phyloP scores from a whole-genome alignment of 2,797 vertebrate genomes.

The Emydoidea blandingii region DNA sequence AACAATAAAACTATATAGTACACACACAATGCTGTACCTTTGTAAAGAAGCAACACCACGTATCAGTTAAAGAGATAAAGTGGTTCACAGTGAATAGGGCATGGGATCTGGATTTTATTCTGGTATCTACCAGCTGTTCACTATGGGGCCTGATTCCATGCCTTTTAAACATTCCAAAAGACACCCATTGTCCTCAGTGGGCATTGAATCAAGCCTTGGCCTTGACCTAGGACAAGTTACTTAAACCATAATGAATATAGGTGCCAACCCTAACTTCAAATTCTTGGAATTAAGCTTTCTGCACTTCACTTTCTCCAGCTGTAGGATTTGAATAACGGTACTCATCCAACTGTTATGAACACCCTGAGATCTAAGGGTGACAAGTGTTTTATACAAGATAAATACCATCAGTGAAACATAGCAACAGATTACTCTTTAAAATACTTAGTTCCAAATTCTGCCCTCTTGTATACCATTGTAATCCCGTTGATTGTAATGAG shows the following conservation, averaged over 20 bases:
- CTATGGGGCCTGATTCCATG: background rate
- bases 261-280: background rate
- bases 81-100: background rate
- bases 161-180: background rate
- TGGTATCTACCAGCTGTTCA: background rate
- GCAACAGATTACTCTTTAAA: background rate
- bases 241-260: background rate
- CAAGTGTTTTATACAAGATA: background rate
- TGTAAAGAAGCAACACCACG: background rate
- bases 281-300: background rate
- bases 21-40: background rate
- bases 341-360: background rate
- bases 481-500: background rate
- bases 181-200: background rate
- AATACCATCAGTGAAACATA: background rate
- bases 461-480: accelerated
- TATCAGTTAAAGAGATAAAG: background rate
- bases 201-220: background rate
- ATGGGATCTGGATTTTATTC: background rate
- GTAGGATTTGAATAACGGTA: background rate
- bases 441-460: background rate
- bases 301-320: background rate
- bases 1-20: background rate
- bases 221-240: accelerated
- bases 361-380: background rate